These are phyloP conservation scores for Candidula unifasciata DNA, from an alignment of 2,888 invertebrate genomes.

Conservation along the genomic window DNA sequence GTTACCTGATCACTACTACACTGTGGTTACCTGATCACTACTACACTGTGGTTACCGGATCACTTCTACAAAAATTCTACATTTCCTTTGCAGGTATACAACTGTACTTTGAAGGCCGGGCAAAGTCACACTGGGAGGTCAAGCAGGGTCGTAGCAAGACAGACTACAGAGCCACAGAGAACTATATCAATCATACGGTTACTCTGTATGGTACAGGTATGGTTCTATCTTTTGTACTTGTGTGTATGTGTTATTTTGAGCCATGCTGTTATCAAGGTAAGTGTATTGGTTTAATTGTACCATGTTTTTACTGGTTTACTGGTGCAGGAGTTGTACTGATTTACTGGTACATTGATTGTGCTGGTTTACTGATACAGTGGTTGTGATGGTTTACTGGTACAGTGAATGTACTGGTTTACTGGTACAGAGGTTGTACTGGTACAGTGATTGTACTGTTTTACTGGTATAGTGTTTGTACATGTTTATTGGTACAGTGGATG, in stretches of 20 bases:
- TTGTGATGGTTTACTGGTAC: neutral
- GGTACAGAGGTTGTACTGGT: neutral
- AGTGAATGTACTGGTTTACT: neutral
- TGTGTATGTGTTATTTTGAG: neutral
- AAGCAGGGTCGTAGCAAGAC: conserved; percentile 64
- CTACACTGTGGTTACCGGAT: too few species aligned
- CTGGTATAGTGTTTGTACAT: neutral
- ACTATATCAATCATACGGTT: conserved; percentile 66
- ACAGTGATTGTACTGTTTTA: neutral
- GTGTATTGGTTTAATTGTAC: neutral
- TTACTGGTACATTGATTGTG: neutral
- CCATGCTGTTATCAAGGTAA: neutral
- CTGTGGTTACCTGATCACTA: too few species aligned
- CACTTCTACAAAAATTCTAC: neutral
- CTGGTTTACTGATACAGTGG: neutral
- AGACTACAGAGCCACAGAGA: conserved; percentile 67
- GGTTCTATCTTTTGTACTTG: neutral
- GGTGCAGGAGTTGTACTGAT: neutral
- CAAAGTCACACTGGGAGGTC: conserved; percentile 71
- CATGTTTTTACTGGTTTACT: neutral
- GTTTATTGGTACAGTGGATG: neutral
- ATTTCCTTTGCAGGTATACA: conserved; percentile 59
- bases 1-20: too few species aligned
- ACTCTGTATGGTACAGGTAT: conserved; percentile 63
- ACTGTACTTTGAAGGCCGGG: conserved; percentile 66